A percentile compares a stretch with the other conserved stretches of the same genome.
Conservation (phyloP, 1,140 invertebrate species). For the Listronotus bonariensis region DNA sequence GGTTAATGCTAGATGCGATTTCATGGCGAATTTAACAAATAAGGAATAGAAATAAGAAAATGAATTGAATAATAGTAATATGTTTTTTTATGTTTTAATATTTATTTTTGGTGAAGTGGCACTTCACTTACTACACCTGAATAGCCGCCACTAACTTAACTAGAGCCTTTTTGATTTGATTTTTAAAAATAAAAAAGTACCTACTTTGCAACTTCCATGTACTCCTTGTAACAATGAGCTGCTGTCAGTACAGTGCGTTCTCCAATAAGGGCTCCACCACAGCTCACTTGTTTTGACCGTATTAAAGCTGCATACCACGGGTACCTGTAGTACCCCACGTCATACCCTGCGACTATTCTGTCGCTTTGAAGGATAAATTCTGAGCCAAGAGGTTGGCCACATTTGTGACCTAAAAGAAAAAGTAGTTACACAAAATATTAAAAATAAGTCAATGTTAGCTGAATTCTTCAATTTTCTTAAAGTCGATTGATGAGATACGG, state of each 20-base stretch:
- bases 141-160: too few relatives aligned
- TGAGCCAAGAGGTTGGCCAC: slow-evolving; percentile 36
- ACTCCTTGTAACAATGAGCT: slow-evolving; percentile 51
- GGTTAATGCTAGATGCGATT: too few relatives aligned
- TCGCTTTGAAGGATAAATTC: slow-evolving; percentile 34
- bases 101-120: too few relatives aligned
- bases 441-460: too few relatives aligned
- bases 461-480: too few relatives aligned
- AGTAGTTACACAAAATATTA: too few relatives aligned
- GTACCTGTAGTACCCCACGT: slow-evolving; percentile 51
- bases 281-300: slow-evolving; percentile 36
- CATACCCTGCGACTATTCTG: slow-evolving; percentile 49
- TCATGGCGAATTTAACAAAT: too few relatives aligned
- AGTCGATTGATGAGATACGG: too few relatives aligned
- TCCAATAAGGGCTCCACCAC: slow-evolving; percentile 49
- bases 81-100: too few relatives aligned
- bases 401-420: slow-evolving; percentile 35
- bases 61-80: too few relatives aligned
- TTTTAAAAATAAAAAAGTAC: neutral
- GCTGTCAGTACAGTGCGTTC: slow-evolving; percentile 45
- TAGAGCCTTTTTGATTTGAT: neutral
- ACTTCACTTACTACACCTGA: too few relatives aligned
- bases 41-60: too few relatives aligned
- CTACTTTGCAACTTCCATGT: slow-evolving; percentile 26
- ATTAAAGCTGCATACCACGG: slow-evolving; percentile 51